Percentiles rank a stretch among this genome's conserved stretches.
Evolutionary conservation across 2,113 vertebrate genomes (phyloP).

Genomic region (Chroicocephalus ridibundus): DNA sequence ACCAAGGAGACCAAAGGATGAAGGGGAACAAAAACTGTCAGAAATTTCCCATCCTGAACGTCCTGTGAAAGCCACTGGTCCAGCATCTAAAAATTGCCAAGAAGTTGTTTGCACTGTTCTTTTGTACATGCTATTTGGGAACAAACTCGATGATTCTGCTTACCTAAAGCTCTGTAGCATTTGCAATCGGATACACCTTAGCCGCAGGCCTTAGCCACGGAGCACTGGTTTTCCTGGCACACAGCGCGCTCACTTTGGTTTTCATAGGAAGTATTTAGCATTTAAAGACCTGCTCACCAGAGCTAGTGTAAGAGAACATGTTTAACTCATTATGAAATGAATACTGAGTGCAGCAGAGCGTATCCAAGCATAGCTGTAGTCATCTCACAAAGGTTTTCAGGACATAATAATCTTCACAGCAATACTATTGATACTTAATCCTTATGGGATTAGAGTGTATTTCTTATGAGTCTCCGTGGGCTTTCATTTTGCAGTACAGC

Average conservation of each 20-base stretch:
- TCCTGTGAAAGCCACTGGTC: background rate
- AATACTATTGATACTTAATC: background rate
- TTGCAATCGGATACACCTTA: background rate
- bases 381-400: background rate
- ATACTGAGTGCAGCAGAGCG: background rate
- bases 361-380: background rate
- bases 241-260: background rate
- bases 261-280: background rate
- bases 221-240: background rate
- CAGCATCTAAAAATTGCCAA: background rate
- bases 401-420: background rate
- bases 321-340: background rate
- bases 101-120: background rate
- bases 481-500: background rate
- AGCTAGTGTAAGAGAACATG: background rate
- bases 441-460: background rate
- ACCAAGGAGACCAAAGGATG: background rate
- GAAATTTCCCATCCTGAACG: background rate
- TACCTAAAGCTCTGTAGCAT: background rate
- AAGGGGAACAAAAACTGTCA: background rate
- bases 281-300: background rate
- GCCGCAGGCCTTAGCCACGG: background rate
- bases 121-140: background rate
- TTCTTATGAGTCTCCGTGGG: background rate
- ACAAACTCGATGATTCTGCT: background rate